These are phyloP conservation scores for Litocranius walleri DNA, from an alignment of 2,113 vertebrate genomes.

Conservation along the genomic window DNA sequence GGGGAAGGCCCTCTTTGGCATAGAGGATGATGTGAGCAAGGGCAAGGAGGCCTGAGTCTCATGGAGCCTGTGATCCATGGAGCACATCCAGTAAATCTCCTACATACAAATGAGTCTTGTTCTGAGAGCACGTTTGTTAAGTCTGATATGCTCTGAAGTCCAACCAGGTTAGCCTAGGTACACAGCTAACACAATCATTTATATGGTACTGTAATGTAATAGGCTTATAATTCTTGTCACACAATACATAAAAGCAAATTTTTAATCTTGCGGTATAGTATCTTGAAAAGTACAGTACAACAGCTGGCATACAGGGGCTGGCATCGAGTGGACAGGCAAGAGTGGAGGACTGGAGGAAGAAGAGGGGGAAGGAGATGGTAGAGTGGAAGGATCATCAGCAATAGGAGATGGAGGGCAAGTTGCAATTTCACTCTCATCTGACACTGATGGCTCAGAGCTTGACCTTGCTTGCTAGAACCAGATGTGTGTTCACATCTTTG, in stretches of 20 bases:
- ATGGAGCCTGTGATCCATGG: not conserved
- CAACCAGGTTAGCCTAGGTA: not conserved
- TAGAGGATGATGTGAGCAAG: not conserved
- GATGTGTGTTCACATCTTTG: not conserved
- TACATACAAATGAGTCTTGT: not conserved
- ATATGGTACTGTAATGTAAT: not conserved
- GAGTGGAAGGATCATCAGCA: fast-evolving
- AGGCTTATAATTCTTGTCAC: not conserved
- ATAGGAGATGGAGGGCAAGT: not conserved
- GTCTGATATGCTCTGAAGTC: not conserved
- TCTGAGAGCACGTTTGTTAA: not conserved
- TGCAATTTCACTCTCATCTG: not conserved
- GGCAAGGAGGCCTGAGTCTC: not conserved
- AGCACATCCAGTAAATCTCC: not conserved
- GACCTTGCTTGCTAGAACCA: not conserved
- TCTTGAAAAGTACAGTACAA: not conserved
- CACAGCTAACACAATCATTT: not conserved
- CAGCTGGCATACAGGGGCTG: not conserved
- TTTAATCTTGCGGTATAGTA: not conserved
- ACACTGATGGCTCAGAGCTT: not conserved
- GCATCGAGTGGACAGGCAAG: not conserved
- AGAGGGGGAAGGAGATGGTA: not conserved
- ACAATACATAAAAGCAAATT: not conserved
- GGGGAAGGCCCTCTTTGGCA: not conserved
- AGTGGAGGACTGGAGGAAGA: not conserved